Evolutionary conservation across 2,113 vertebrate genomes (phyloP).

Genomic region (Rhinogobius similis): DNA sequence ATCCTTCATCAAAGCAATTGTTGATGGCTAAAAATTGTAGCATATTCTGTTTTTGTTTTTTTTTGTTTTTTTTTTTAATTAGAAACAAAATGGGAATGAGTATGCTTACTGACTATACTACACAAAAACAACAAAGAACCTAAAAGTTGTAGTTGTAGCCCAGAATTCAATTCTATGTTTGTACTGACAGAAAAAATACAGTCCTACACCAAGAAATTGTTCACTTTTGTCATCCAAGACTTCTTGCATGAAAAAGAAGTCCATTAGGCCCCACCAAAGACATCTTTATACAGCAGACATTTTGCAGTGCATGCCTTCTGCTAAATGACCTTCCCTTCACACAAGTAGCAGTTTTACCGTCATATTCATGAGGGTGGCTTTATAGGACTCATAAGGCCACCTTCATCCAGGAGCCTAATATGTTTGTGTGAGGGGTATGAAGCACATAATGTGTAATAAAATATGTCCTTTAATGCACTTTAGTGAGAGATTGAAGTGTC

Average conservation of each 20-base stretch:
- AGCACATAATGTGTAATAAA: slow-evolving; percentile 94
- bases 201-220: slow-evolving; percentile 42
- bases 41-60: too few relatives aligned
- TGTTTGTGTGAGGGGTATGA: slow-evolving; percentile 92
- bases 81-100: slow-evolving; percentile 36
- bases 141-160: slow-evolving; percentile 46
- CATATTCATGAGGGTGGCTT: slow-evolving; percentile 89
- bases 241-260: slow-evolving; percentile 30
- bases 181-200: slow-evolving; percentile 38
- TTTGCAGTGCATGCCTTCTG: slow-evolving; percentile 74
- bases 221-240: slow-evolving; percentile 47
- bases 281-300: slow-evolving; percentile 63
- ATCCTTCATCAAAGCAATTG: slow-evolving; percentile 28
- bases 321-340: slow-evolving; percentile 78
- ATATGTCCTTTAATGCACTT: slow-evolving; percentile 91
- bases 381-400: slow-evolving; percentile 91
- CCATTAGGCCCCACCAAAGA: slow-evolving; percentile 60
- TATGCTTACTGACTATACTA: slow-evolving; percentile 26
- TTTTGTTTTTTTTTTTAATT: slow-evolving; percentile 24
- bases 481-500: slow-evolving; percentile 76
- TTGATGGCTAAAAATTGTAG: slow-evolving; percentile 49
- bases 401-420: slow-evolving; percentile 86
- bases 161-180: slow-evolving; percentile 15
- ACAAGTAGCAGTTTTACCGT: slow-evolving; percentile 83
- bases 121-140: slow-evolving; percentile 29